phyloP scores from a whole-genome alignment of 2,888 invertebrate species.

The Stramonita haemastoma region DNA sequence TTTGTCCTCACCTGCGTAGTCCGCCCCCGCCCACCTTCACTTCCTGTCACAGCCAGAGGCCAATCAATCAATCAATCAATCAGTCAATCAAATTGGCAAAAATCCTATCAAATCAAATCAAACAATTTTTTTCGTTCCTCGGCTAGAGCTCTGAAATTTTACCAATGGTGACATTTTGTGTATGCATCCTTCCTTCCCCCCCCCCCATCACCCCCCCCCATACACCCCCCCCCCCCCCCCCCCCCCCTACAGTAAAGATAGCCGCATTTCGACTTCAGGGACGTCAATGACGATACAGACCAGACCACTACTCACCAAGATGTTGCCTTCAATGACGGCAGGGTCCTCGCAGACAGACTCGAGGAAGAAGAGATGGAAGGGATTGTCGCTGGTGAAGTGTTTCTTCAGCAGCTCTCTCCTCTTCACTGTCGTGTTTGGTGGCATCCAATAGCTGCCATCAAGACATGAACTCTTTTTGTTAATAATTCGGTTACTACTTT shows the following conservation, averaged over 20 bases:
- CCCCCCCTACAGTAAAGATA: too few species aligned
- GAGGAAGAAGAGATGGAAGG: conserved; percentile 97
- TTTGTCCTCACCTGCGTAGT: conserved; percentile 95
- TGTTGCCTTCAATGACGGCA: conserved; percentile 96
- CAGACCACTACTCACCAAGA: conserved; percentile 82
- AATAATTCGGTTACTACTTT: too few species aligned
- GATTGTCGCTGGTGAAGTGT: conserved; percentile 87
- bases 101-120: too few species aligned
- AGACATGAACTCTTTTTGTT: neutral
- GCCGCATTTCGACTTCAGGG: too few species aligned
- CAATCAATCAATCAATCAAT: too few species aligned
- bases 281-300: neutral
- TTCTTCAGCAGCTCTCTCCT: conserved; percentile 87
- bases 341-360: conserved; percentile 99
- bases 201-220: too few species aligned
- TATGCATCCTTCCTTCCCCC: too few species aligned
- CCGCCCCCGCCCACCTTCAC: conserved; percentile 99
- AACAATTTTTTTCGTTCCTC: too few species aligned
- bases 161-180: too few species aligned
- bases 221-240: too few species aligned
- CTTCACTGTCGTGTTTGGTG: conserved; percentile 96
- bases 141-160: too few species aligned
- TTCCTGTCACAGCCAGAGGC: conserved; percentile 58
- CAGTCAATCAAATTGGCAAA: too few species aligned
- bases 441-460: conserved; percentile 92